These are phyloP conservation scores for Cydia pomonella DNA, from an alignment of 1,140 invertebrate genomes.

Conservation along the genomic window DNA sequence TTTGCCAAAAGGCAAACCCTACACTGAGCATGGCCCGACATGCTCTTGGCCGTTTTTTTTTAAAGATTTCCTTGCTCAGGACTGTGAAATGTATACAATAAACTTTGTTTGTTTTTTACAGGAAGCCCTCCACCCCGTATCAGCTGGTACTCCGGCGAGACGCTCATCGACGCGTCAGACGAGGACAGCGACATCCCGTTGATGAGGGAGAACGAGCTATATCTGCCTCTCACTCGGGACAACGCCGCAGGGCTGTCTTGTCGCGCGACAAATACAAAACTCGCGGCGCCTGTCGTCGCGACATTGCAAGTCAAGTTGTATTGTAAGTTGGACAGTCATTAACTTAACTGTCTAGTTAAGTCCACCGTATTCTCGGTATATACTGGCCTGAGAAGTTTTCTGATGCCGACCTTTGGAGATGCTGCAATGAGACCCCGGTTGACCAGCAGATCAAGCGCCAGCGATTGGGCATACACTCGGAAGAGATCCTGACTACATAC, in stretches of 20 bases:
- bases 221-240: constrained; percentile 81
- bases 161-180: constrained; percentile 86
- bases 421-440: too few relatives aligned
- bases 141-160: constrained; percentile 85
- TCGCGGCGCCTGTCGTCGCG: constrained; percentile 79
- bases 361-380: too few relatives aligned
- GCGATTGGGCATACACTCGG: too few relatives aligned
- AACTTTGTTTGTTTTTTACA: constrained; percentile 35
- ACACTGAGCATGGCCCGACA: too few relatives aligned
- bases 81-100: too few relatives aligned
- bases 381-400: too few relatives aligned
- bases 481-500: too few relatives aligned
- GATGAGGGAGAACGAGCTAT: constrained; percentile 83
- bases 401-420: too few relatives aligned
- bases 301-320: constrained; percentile 70
- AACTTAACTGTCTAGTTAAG: not conserved
- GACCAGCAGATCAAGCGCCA: too few relatives aligned
- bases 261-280: constrained; percentile 85
- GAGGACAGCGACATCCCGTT: constrained; percentile 80
- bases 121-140: constrained; percentile 85
- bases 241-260: constrained; percentile 84
- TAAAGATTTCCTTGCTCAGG: too few relatives aligned
- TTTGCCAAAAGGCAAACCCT: too few relatives aligned
- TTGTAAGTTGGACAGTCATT: constrained; percentile 55
- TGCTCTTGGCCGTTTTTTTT: too few relatives aligned